These are phyloP conservation scores for Lapara coniferarum DNA, from an alignment of 2,888 invertebrate species.

Conservation along the genomic window DNA sequence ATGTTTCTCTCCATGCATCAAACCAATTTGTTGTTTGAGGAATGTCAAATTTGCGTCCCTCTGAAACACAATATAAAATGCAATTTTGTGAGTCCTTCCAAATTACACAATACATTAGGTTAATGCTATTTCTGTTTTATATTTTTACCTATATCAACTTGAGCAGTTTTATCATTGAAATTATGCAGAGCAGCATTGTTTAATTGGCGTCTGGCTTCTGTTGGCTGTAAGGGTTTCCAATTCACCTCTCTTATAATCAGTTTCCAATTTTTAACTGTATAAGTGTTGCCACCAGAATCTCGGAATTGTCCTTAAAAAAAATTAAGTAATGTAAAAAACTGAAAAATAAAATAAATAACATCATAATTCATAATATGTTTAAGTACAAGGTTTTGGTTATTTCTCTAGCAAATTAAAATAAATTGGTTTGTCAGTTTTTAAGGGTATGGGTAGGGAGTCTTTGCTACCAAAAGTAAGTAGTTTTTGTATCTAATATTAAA, in stretches of 20 bases:
- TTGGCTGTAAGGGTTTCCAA: conserved; percentile 91
- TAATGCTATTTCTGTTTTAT: background rate
- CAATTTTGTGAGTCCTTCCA: background rate
- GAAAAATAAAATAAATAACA: background rate
- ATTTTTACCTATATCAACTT: conserved; percentile 81
- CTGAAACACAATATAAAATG: conserved; percentile 53
- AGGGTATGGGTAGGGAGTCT: too few species aligned
- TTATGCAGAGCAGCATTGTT: conserved; percentile 90
- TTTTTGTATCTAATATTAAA: too few species aligned
- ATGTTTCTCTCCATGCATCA: conserved; percentile 96
- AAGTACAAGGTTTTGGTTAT: too few species aligned
- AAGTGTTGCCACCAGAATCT: conserved; percentile 90
- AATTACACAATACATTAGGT: background rate
- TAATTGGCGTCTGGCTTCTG: conserved; percentile 91
- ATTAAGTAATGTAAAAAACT: background rate
- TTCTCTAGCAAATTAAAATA: too few species aligned
- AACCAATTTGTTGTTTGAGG: conserved; percentile 96
- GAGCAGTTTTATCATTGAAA: conserved; percentile 79
- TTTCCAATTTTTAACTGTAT: conserved; percentile 89
- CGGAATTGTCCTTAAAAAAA: conserved; percentile 88
- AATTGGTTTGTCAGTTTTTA: too few species aligned
- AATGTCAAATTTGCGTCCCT: conserved; percentile 85
- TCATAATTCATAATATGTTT: too few species aligned
- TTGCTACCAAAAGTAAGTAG: too few species aligned
- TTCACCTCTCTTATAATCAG: conserved; percentile 92